phyloP scores from a whole-genome alignment of 1,140 invertebrate genomes.

The Papilio machaon region DNA sequence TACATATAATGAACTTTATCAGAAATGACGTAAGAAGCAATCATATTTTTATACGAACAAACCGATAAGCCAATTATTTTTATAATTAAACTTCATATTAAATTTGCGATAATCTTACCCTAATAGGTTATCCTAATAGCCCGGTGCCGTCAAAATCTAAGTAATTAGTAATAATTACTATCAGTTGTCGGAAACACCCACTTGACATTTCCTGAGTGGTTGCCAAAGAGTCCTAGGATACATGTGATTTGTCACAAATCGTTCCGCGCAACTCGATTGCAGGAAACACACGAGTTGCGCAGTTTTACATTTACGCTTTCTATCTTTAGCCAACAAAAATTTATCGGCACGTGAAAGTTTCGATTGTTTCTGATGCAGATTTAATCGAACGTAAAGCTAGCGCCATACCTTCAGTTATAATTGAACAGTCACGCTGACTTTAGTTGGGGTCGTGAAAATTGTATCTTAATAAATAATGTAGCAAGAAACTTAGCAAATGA shows the following conservation, averaged over 20 bases:
- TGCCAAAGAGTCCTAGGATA: conserved; percentile 7
- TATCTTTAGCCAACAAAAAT: not conserved
- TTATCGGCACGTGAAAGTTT: conserved; percentile 1
- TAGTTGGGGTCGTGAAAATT: not conserved
- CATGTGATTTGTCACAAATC: conserved; percentile 9
- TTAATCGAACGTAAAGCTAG: not conserved
- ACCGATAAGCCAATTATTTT: not conserved
- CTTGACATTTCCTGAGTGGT: not conserved
- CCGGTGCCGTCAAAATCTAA: not conserved
- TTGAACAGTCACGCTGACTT: too few relatives aligned
- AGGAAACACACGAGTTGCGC: conserved; percentile 13
- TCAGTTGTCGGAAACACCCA: conserved; percentile 16
- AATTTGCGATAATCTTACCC: not conserved
- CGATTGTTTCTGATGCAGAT: conserved; percentile 2
- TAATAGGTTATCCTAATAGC: not conserved
- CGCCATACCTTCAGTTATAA: too few relatives aligned
- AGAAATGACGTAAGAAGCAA: not conserved
- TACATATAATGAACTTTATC: not conserved
- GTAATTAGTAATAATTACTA: conserved; percentile 10
- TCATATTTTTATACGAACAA: not conserved
- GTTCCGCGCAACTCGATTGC: conserved; percentile 7
- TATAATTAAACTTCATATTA: not conserved
- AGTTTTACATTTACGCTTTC: not conserved
- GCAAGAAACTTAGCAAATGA: not conserved
- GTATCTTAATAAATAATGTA: not conserved